Evolutionary conservation across 1,140 invertebrate genomes (phyloP), one percentile per base, ranked within the genome.

Genomic region (Pogonomyrmex californicus): DNA sequence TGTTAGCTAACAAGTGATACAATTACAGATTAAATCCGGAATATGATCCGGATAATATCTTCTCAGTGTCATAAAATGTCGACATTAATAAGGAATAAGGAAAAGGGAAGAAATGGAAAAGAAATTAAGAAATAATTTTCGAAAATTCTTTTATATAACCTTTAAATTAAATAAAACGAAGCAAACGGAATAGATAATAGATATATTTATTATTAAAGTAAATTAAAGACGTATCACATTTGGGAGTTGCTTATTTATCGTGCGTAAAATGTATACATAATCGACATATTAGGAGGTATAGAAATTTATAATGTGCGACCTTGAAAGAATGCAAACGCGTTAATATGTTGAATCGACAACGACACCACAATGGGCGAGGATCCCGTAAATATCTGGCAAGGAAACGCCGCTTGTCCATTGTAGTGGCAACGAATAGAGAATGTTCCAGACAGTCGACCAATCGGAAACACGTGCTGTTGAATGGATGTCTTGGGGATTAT

Each of bases 301-400:
- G 33, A 81, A 30, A 38, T 30, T n/a, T 68, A 6, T 47, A 17
- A 23, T 17, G 7, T 41, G 38, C 54, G 36, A 47, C 10, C 30
- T 33, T 51, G 3, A 30, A 23, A 54, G 30, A 6, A 62, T 47
- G 60, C 12, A 83, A 73, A 47, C 44, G 54, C 54, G 54, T 30
- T 70, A 82, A 93, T 90, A 93, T 82, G 91, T 75, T 23, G 51
- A 23, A 17, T 44, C 91, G 88, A 94, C 93, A 92, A 92, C 88
- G 87, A 82, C 88, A 87, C 91, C 87, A 93, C 93, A 94, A 94
- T 95, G 86, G 92, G 10, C 51, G 38, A 58, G 79, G 41, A 49
- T 23, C 23, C 41, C 41, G 79, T 83, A 83, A 83, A 83, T 73
- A 68, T 83, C 79, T 41, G 33, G 87, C 79, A 87, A 87, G 90